Base-by-base conservation (phyloP, 1,140 invertebrate species). In the Zaprionus africanus region DNA sequence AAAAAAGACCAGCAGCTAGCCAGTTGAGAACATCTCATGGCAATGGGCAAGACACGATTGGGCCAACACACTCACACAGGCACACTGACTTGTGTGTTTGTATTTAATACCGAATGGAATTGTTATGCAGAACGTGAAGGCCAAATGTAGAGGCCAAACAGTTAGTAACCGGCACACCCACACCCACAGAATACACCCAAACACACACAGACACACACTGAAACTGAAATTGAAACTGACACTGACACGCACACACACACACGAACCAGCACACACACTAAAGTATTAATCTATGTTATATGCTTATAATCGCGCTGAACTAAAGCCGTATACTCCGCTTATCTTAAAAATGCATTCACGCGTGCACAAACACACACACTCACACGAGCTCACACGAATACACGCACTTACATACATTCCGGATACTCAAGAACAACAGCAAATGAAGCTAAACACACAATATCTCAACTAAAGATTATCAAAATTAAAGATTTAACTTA, bases 21-120 rank as follows among this genome's bases (percentile, higher is more conserved):
- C n/a, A 49, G 13, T 53, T 63, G 34, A 34, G 13, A 24, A 36
- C 22, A 82, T 57, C 28, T 57, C 19, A 38, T 59, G 22, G 54
- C 54, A 65, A 72, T 72, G 69, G 69, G 62, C 61, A 72, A 72
- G 69, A 19, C 43, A 41, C 64, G 80, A 71, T 82, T 79, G 78
- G 73, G 65, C 49, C 54, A 63, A 17, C 38, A 19, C 36, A 43
- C 51, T 46, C 24, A 36, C 54, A 11, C 53, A 56, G 22, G 22
- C 13, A 19, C 38, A 13, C 12, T 22, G 22, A 17, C 26, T 12
- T 61, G 56, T 60, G 19, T 68, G 60, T 63, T n/a, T 57, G 12
- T 19, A n/a, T n/a, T n/a, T n/a, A 54, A 41, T 22, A 62, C 26
- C 11, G 43, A 65, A 38, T 34, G 69, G 53, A 65, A 65, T 63